These are phyloP conservation scores for Desoria tigrina DNA, from an alignment of 2,888 invertebrate genomes.

Conservation along the genomic window DNA sequence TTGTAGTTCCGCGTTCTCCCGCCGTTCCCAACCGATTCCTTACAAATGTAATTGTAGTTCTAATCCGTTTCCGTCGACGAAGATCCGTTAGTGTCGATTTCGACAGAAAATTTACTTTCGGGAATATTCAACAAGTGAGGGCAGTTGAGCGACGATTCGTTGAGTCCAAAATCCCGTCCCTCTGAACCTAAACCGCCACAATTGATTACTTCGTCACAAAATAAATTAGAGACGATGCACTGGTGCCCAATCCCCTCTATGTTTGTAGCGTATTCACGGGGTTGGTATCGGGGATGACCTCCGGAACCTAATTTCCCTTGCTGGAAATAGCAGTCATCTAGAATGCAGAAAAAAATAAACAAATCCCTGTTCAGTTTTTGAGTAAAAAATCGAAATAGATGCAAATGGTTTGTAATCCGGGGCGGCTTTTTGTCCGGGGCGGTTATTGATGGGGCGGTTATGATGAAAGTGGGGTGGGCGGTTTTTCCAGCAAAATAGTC, in stretches of 20 bases:
- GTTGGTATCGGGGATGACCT: neutral
- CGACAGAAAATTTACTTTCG: neutral
- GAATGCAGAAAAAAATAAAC: neutral
- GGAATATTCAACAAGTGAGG: too few relatives aligned
- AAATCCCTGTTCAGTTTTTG: too few relatives aligned
- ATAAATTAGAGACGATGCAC: slow-evolving; percentile 8
- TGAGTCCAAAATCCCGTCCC: too few relatives aligned
- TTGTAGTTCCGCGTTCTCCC: neutral
- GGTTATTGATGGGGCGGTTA: too few relatives aligned
- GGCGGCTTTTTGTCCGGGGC: too few relatives aligned
- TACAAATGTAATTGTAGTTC: too few relatives aligned
- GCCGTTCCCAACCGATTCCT: neutral
- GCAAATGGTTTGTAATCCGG: too few relatives aligned
- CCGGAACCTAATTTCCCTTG: neutral
- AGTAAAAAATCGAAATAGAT: neutral
- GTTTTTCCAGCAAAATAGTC: too few relatives aligned
- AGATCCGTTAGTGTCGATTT: neutral
- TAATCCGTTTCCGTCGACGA: neutral
- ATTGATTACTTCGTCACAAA: neutral
- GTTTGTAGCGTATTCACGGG: neutral
- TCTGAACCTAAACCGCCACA: too few relatives aligned
- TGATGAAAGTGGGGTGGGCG: too few relatives aligned
- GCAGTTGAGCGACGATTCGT: too few relatives aligned
- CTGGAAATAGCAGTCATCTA: slow-evolving; percentile 9
- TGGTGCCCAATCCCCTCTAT: neutral